Percentiles rank a stretch among this genome's conserved stretches.
Conservation (phyloP, 2,888 invertebrate genomes). For the Habroteleia sp. region DNA sequence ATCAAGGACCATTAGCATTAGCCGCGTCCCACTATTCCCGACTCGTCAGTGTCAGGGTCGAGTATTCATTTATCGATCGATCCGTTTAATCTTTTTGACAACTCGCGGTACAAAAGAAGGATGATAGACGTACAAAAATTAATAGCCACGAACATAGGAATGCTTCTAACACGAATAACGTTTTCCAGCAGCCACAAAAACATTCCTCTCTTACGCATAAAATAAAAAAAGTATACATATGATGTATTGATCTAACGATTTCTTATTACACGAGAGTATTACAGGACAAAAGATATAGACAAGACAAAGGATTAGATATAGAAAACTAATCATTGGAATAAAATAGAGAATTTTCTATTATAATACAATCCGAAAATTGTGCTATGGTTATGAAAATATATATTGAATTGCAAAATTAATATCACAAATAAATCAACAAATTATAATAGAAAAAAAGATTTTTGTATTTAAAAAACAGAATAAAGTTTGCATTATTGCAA, state of each 20-base stretch:
- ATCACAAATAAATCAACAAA: no score
- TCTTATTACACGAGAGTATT: no score
- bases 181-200: conserved; percentile 5
- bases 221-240: not conserved
- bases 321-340: no score
- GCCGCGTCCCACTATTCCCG: not conserved
- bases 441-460: no score
- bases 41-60: conserved; percentile 15
- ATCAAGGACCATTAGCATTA: conserved; percentile 13
- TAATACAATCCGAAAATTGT: no score
- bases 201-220: not conserved
- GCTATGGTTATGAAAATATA: no score
- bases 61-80: conserved; percentile 26
- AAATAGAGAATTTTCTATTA: no score
- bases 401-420: no score
- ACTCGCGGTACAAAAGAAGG: conserved; percentile 5
- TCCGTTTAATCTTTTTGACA: conserved; percentile 28
- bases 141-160: not conserved
- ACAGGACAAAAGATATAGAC: no score
- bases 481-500: no score
- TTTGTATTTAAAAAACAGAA: no score
- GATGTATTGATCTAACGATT: not conserved
- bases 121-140: conserved; percentile 17
- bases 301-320: no score
- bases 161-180: conserved; percentile 14